phyloP scores from a whole-genome alignment of 2,888 invertebrate genomes.

The Ditylenchus weischeri region DNA sequence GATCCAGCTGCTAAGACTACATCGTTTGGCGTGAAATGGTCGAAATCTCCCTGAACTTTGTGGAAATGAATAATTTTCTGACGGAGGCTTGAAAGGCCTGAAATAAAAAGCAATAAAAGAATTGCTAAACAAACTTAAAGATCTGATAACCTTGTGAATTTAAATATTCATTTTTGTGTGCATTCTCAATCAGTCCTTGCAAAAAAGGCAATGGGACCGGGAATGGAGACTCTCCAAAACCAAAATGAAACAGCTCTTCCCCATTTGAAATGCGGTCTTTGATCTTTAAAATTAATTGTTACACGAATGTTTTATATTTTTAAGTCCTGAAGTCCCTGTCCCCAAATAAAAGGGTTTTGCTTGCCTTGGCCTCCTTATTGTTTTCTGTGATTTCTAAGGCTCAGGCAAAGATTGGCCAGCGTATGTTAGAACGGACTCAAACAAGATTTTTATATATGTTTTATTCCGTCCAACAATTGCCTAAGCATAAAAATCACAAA shows the following conservation, averaged over 20 bases:
- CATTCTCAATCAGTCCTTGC: slow-evolving; percentile 53
- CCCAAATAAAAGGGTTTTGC: too few species aligned
- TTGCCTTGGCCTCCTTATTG: too few species aligned
- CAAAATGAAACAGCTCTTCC: slow-evolving; percentile 57
- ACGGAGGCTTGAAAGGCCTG: slow-evolving; percentile 55
- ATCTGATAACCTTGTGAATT: slow-evolving; percentile 55
- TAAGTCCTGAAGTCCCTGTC: too few species aligned
- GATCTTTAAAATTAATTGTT: slow-evolving; percentile 29
- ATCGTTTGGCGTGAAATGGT: slow-evolving; percentile 46
- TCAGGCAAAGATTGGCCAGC: too few species aligned
- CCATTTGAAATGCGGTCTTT: slow-evolving; percentile 52
- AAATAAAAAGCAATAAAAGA: not conserved
- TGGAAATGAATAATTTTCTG: slow-evolving; percentile 56
- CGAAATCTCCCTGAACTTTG: slow-evolving; percentile 26
- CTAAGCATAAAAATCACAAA: too few species aligned
- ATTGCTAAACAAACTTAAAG: slow-evolving; percentile 14
- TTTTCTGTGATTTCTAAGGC: too few species aligned
- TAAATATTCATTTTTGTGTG: slow-evolving; percentile 56
- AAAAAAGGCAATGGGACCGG: slow-evolving; percentile 57
- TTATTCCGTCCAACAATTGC: too few species aligned
- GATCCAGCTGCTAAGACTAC: slow-evolving; percentile 59
- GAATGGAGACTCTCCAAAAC: slow-evolving; percentile 60
- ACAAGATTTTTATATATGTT: too few species aligned
- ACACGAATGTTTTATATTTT: too few species aligned
- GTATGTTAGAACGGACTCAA: too few species aligned